Evolutionary conservation across 2,113 vertebrate genomes (phyloP), one percentile per base, ranked within the genome.

Genomic region (Apus apus): DNA sequence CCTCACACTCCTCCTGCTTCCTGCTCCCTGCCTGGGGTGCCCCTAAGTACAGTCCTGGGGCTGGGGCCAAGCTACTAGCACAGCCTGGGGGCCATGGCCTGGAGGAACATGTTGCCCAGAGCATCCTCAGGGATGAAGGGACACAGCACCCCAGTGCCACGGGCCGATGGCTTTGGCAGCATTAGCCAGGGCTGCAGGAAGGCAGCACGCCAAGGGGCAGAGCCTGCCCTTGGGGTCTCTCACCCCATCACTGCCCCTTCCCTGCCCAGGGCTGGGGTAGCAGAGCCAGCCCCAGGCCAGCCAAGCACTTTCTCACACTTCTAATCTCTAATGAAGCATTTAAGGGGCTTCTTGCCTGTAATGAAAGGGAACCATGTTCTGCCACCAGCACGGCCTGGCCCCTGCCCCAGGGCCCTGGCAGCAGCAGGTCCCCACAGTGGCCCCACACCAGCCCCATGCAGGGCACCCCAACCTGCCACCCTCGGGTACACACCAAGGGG

Each of bases 241-340:
- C 71, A 29, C 27, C 65, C 60, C 84, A 38, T 50, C 9, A 0
- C 75, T 89, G 60, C 54, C 89, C 68, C 73, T 77, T 88, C 32
- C 32, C n/a, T 51, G 54, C 48, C 73, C 17, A 0, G 20, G 15
- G 53, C 26, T 38, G 16, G 54, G 15, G 38, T 10, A 80, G 70
- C 74, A 53, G 81, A 36, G 57, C 17, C 40, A 2, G 85, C 87
- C 68, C 73, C 50, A n/a, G 88, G 94, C 83, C 88, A 62, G 72
- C 32, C 83, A 29, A 51, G 83, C 70, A 30, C 89, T 93, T 94
- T 95, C 96, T 97, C 88, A 86, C 34, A 4, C n/a, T 62, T 29
- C 64, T 40, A 17, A 92, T 74, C 92, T 92, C 79, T 75, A 88
- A 90, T 90, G 86, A 94, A 93, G 53, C 29, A 0, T 94, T 96